Evolutionary conservation across 2,888 invertebrate species (phyloP).

Genomic region (Ctenicera cuprea): DNA sequence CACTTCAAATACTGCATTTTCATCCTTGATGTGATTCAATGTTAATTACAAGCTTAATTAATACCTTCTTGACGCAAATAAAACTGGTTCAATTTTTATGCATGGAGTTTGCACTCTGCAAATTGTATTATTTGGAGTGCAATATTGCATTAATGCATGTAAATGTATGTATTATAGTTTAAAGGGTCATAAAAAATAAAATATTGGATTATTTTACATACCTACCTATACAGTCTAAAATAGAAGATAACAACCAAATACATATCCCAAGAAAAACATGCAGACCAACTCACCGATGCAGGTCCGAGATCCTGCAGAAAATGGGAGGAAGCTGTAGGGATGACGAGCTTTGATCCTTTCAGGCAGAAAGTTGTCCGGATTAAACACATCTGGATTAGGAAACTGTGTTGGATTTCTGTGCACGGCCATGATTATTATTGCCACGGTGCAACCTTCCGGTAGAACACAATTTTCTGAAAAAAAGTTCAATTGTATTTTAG

Average conservation of each 20-base stretch:
- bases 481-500: neutral
- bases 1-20: neutral
- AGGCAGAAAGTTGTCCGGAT: conserved; percentile 83
- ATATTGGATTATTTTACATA: neutral
- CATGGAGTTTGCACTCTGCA: neutral
- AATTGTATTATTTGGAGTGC: neutral
- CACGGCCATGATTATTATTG: conserved; percentile 67
- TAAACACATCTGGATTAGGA: conserved; percentile 79
- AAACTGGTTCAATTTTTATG: no score
- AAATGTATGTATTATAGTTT: no score
- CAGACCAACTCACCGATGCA: conserved; percentile 77
- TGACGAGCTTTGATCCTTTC: conserved; percentile 82
- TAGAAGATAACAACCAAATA: conserved; percentile 27
- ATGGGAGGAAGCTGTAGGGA: conserved; percentile 84
- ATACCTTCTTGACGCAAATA: no score
- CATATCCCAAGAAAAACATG: conserved; percentile 44
- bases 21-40: neutral
- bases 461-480: conserved; percentile 53
- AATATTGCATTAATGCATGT: neutral
- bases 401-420: conserved; percentile 80
- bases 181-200: no score
- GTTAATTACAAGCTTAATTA: conserved; percentile 2
- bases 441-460: conserved; percentile 52
- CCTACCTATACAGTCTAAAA: conserved; percentile 17
- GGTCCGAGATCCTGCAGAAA: conserved; percentile 84